Evolutionary conservation across 2,797 vertebrate species (phyloP).

Genomic region (Acipenser transmontanus): DNA sequence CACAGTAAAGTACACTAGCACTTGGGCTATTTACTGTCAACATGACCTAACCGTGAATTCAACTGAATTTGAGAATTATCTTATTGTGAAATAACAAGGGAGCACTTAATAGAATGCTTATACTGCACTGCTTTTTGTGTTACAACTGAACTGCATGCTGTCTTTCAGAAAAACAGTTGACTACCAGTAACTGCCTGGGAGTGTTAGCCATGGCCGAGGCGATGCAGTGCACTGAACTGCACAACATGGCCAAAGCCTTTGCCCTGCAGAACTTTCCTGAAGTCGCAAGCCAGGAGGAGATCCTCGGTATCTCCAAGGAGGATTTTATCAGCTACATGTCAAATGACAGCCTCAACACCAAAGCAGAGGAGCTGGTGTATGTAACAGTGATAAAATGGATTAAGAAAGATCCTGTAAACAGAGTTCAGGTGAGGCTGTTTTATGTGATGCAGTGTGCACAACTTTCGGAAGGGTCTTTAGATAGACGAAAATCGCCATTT

Average conservation of each 20-base stretch:
- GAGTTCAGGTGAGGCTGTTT: conserved; percentile 74
- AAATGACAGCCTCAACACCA: conserved; percentile 96
- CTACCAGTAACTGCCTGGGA: conserved; percentile 91
- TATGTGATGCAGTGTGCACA: neutral
- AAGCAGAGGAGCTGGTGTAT: conserved; percentile 93
- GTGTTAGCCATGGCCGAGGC: conserved; percentile 97
- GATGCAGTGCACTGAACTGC: conserved; percentile 91
- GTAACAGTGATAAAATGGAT: conserved; percentile 96
- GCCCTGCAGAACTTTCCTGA: conserved; percentile 96
- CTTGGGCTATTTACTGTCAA: too few relatives aligned
- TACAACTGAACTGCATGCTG: too few relatives aligned
- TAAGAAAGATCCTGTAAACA: conserved; percentile 76
- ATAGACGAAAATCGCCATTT: too few relatives aligned
- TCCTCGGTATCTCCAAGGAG: conserved; percentile 86
- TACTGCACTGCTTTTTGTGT: too few relatives aligned
- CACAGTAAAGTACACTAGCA: too few relatives aligned
- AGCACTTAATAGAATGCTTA: too few relatives aligned
- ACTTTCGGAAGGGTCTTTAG: neutral
- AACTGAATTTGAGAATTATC: too few relatives aligned
- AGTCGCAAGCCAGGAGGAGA: conserved; percentile 88
- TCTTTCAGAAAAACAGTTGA: conserved; percentile 87
- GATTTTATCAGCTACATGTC: conserved; percentile 90
- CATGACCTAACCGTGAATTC: too few relatives aligned
- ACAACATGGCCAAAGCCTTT: conserved; percentile 97
- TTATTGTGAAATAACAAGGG: too few relatives aligned